A percentile compares a stretch with the other conserved stretches of the same genome.
Evolutionary conservation across 2,888 invertebrate genomes (phyloP).

Genomic region (Caenorhabditis afra): DNA sequence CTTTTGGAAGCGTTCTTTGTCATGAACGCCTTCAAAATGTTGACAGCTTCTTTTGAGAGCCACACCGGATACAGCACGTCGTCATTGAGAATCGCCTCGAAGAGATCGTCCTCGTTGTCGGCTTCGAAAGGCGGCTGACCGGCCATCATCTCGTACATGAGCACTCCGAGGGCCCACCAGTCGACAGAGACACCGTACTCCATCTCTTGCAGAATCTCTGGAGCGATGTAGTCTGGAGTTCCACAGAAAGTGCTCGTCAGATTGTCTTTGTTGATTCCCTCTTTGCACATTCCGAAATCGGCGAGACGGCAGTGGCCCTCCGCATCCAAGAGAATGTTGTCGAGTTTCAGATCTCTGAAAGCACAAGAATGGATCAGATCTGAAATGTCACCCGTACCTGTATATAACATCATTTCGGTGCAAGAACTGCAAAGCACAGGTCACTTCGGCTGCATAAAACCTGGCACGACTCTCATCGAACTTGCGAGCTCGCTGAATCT

Average conservation of each 20-base stretch:
- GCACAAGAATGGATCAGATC: neutral
- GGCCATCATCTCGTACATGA: slow-evolving; percentile 96
- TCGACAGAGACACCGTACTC: slow-evolving; percentile 85
- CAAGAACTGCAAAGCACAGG: slow-evolving; percentile 95
- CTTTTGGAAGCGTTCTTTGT: slow-evolving; percentile 95
- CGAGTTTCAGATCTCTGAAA: slow-evolving; percentile 93
- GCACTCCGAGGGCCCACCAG: slow-evolving; percentile 94
- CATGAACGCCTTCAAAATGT: slow-evolving; percentile 95
- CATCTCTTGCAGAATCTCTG: slow-evolving; percentile 91
- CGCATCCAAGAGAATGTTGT: slow-evolving; percentile 96
- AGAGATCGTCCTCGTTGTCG: slow-evolving; percentile 98
- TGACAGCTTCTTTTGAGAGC: slow-evolving; percentile 92
- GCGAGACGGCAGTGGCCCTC: slow-evolving; percentile 82
- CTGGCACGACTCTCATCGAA: slow-evolving; percentile 94
- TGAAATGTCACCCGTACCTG: slow-evolving; percentile 82
- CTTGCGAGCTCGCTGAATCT: slow-evolving; percentile 97
- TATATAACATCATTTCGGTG: slow-evolving; percentile 97
- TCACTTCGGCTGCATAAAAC: slow-evolving; percentile 98
- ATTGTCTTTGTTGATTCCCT: slow-evolving; percentile 90
- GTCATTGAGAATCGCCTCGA: slow-evolving; percentile 96
- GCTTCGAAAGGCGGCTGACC: slow-evolving; percentile 99
- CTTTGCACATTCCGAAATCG: slow-evolving; percentile 95
- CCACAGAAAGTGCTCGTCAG: slow-evolving; percentile 95
- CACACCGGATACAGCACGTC: slow-evolving; percentile 98
- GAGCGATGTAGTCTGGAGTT: slow-evolving; percentile 93